Conservation (phyloP, 2,888 invertebrate genomes). For the Atethmia centrago region DNA sequence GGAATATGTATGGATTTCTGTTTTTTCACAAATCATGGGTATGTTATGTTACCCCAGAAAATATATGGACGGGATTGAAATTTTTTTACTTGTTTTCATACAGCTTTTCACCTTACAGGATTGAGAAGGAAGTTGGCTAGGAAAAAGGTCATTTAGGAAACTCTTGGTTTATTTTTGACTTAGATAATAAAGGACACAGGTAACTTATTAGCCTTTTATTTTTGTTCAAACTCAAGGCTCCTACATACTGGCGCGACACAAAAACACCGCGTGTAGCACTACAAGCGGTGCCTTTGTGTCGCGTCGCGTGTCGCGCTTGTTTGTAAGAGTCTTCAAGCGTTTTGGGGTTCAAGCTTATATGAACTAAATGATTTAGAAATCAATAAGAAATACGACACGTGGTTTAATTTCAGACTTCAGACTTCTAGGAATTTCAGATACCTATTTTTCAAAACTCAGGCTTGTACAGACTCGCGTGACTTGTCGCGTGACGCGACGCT, state of each 20-base stretch:
- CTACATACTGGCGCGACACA: no score
- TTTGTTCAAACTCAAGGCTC: neutral
- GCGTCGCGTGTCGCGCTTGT: no score
- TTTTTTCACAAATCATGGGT: conserved; percentile 41
- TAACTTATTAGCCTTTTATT: conserved; percentile 2
- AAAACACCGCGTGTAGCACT: no score
- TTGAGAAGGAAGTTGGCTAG: conserved; percentile 3
- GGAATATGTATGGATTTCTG: conserved; percentile 58
- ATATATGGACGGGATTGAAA: neutral
- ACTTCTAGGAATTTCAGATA: neutral
- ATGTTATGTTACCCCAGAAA: conserved; percentile 27
- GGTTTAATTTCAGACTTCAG: neutral
- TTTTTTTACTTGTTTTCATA: conserved; percentile 30
- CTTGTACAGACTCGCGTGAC: no score
- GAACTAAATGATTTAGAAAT: neutral
- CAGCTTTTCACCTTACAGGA: conserved; percentile 15
- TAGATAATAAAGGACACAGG: conserved; percentile 22
- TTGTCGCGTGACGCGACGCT: no score
- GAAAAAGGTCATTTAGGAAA: conserved; percentile 25
- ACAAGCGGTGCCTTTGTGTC: no score
- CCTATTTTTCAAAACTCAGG: neutral
- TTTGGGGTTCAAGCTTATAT: neutral
- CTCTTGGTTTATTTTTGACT: conserved; percentile 27
- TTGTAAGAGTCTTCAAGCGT: no score
- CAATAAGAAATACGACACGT: neutral